Base-by-base conservation (phyloP, 2,113 vertebrate species). In the Symphodus melops region DNA sequence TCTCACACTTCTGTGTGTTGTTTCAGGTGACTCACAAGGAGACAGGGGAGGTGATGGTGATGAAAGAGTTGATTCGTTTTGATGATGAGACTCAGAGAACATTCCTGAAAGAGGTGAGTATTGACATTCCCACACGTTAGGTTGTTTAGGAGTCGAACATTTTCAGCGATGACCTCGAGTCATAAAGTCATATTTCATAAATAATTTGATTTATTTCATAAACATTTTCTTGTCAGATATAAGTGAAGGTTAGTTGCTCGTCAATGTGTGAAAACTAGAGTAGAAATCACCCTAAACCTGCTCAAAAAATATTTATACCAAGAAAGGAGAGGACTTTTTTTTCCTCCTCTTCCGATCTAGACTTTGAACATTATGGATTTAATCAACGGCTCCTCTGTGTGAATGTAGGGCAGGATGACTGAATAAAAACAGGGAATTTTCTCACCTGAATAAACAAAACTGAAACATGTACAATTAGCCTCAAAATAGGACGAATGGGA, bases 11-110 rank as follows among this genome's bases (percentile, higher is more conserved):
- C 2, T 73, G 63, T 17, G 25, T 28, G 0, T 72, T 66, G 0
- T 37, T 56, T 3, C 84, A 99, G 98, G 97, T 99, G 83, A 99
- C 98, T 0, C 97, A 99, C 87, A 94, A 90, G 72, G 96, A 97
- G 89, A 99, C 98, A 0, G 97, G 98, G 0, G 98, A 99, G 92
- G 97, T 99, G 91, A 99, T 99, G 98, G 98, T 98, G 63, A 99
- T 99, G 98, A 99, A 99, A 92, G 98, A 99, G 81, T 87, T 99
- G 79, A 99, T 99, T 75, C 95, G 98, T 9, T 99, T 99, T 0
- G 98, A 99, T 0, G 97, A 99, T 63, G 98, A 99, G 83, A 99
- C 97, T 0, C 98, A 99, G 88, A 95, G 94, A 82, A 97, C 97
- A 0, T 99, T 99, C 88, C 96, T 98, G 28, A 99, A 98, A 88